These are phyloP conservation scores for Rhorus exstirpatorius DNA, from an alignment of 2,888 invertebrate genomes.

Conservation along the genomic window DNA sequence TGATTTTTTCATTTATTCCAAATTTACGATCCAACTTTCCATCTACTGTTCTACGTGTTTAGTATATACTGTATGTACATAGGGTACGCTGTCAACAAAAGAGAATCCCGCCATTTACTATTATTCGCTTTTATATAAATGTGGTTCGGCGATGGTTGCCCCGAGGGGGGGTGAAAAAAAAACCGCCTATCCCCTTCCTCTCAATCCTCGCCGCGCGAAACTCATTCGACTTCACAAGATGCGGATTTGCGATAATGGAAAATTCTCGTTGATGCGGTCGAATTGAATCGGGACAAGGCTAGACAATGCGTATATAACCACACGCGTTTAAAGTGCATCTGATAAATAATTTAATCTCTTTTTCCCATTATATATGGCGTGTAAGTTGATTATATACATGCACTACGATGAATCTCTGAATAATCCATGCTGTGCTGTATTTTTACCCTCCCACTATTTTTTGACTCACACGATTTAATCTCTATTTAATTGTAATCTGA, in stretches of 20 bases:
- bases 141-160: constrained; percentile 40
- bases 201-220: constrained; percentile 7
- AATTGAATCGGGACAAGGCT: constrained; percentile 35
- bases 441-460: too few species aligned
- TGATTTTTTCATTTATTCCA: neutral
- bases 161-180: constrained; percentile 53
- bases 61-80: too few species aligned
- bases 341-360: constrained; percentile 58
- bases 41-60: neutral
- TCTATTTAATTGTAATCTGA: too few species aligned
- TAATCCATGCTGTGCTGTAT: too few species aligned
- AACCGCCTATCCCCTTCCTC: constrained; percentile 27
- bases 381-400: too few species aligned
- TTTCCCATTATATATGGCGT: constrained; percentile 15
- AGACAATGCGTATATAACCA: constrained; percentile 61
- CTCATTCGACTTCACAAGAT: constrained; percentile 50
- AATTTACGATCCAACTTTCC: neutral
- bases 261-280: constrained; percentile 58
- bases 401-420: too few species aligned
- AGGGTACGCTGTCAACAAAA: constrained; percentile 24
- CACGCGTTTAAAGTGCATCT: constrained; percentile 29
- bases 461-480: too few species aligned
- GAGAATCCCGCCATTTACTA: constrained; percentile 43
- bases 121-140: constrained; percentile 52
- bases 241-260: constrained; percentile 66